phyloP scores from a whole-genome alignment of 2,797 vertebrate genomes.

The Triplophysa bombifrons region DNA sequence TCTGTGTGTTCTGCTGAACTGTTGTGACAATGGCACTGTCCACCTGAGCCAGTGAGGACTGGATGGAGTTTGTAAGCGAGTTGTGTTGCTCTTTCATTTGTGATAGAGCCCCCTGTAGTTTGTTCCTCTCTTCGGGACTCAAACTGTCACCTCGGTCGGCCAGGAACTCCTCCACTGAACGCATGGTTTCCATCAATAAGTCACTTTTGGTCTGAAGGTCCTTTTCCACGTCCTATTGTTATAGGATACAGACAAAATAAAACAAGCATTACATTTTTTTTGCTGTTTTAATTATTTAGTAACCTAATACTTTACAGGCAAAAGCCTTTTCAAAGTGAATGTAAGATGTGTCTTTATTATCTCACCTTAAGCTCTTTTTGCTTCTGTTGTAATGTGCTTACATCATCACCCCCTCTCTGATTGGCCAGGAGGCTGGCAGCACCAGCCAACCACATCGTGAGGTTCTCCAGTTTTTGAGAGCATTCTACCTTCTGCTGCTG shows the following conservation, averaged over 20 bases:
- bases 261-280: neutral
- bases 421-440: conserved; percentile 78
- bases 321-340: neutral
- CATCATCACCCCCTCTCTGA: conserved; percentile 78
- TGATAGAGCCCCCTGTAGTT: conserved; percentile 78
- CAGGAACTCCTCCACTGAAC: conserved; percentile 87
- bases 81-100: conserved; percentile 86
- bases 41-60: conserved; percentile 81
- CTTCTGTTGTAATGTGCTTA: conserved; percentile 81
- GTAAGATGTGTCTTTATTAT: neutral
- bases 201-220: conserved; percentile 80
- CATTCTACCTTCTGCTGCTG: conserved; percentile 90
- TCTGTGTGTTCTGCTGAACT: conserved; percentile 90
- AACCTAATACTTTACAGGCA: neutral
- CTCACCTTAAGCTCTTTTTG: conserved; percentile 86
- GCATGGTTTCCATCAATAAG: conserved; percentile 79
- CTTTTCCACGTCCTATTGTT: conserved; percentile 84
- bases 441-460: conserved; percentile 84
- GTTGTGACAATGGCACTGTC: conserved; percentile 84
- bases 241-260: neutral
- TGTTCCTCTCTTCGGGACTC: conserved; percentile 74
- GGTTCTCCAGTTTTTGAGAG: conserved; percentile 85
- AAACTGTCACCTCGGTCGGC: conserved; percentile 75
- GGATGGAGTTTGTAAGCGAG: conserved; percentile 78
- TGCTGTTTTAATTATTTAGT: neutral